Evolutionary conservation across 2,797 vertebrate genomes (phyloP).

Genomic region (Paedocypris micromegethes): DNA sequence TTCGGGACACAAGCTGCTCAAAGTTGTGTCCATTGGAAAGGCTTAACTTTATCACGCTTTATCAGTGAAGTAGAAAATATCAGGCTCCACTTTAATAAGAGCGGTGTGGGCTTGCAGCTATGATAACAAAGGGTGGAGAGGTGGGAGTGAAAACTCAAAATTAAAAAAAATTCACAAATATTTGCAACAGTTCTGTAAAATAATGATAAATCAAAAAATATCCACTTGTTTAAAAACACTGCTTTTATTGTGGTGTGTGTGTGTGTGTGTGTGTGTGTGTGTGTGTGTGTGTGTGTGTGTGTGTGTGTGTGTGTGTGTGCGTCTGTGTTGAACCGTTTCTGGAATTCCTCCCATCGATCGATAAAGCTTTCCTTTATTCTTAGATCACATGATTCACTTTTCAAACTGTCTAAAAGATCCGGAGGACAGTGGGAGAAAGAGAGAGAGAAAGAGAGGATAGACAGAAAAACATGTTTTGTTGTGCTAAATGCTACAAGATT

Average conservation of each 20-base stretch:
- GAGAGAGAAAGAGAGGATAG: constrained; percentile 1
- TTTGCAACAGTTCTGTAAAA: neutral
- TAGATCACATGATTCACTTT: constrained; percentile 43
- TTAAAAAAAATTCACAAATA: constrained; percentile 4
- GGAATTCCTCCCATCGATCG: constrained; percentile 48
- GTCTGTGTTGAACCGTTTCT: constrained; percentile 25
- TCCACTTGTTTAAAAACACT: neutral
- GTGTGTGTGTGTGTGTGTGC: constrained; percentile 8
- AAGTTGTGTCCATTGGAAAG: constrained; percentile 14
- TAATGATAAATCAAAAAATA: neutral
- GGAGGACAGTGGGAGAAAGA: constrained; percentile 22
- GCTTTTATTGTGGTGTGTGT: constrained; percentile 2
- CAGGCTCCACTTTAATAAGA: constrained; percentile 30
- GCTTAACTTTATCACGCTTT: constrained; percentile 23
- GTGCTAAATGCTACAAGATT: too few species aligned
- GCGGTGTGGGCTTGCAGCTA: constrained; percentile 7
- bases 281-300: neutral
- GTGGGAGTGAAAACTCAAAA: too few species aligned
- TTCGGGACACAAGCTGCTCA: neutral
- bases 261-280: neutral
- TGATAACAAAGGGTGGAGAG: neutral
- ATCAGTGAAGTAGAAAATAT: constrained; percentile 40
- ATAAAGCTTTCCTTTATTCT: constrained; percentile 47
- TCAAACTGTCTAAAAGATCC: constrained; percentile 25
- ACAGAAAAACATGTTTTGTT: neutral